Evolutionary conservation across 2,888 invertebrate genomes (phyloP).

Genomic region (Coelopa pilipes): DNA sequence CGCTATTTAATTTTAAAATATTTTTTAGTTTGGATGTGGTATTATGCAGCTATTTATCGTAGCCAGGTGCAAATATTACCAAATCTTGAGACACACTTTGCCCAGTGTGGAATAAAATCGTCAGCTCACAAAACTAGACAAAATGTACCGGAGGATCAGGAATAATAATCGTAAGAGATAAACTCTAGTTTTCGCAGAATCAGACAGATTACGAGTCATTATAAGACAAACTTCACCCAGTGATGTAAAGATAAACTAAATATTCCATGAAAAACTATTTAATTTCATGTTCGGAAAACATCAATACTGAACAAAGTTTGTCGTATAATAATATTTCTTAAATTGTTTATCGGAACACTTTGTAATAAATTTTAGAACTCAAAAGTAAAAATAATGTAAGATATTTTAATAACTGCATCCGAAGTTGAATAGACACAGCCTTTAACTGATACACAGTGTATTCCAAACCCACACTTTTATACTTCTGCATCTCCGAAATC

Average conservation of each 20-base stretch:
- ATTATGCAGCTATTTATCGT: neutral
- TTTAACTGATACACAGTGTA: neutral
- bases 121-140: conserved; percentile 54
- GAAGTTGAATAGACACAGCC: neutral
- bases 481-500: too few species aligned
- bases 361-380: neutral
- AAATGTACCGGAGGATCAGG: conserved; percentile 53
- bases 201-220: conserved; percentile 47
- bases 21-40: neutral
- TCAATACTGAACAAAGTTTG: conserved; percentile 60
- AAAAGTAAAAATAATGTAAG: neutral
- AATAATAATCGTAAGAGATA: conserved; percentile 13
- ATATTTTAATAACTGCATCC: neutral
- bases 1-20: conserved; percentile 66
- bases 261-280: neutral
- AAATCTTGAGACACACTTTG: conserved; percentile 61
- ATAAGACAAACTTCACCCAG: conserved; percentile 66
- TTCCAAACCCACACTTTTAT: neutral
- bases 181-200: neutral
- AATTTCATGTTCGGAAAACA: conserved; percentile 36
- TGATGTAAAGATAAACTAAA: conserved; percentile 51
- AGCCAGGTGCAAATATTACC: conserved; percentile 15
- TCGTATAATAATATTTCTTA: conserved; percentile 54
- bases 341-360: neutral
- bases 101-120: conserved; percentile 59